These are phyloP conservation scores for Prietella phreatophila DNA, from an alignment of 2,113 vertebrate genomes.

Conservation along the genomic window DNA sequence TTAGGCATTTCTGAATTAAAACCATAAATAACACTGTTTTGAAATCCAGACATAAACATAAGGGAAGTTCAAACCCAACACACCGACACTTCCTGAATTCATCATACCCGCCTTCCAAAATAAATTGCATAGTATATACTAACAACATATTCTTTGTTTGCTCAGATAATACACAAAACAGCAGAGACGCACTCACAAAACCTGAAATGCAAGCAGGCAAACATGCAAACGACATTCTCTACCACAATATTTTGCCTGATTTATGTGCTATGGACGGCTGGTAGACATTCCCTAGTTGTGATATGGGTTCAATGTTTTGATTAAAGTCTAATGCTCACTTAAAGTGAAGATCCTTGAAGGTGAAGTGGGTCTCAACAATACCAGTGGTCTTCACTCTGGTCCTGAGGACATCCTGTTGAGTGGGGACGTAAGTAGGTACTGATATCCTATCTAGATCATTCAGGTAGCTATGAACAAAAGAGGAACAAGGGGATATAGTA, in stretches of 20 bases:
- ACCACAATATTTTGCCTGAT: constrained; percentile 5
- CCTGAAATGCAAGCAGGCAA: not conserved
- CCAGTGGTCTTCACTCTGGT: constrained; percentile 98
- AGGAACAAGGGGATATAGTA: constrained; percentile 36
- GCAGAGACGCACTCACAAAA: not conserved
- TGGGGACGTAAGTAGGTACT: constrained; percentile 88
- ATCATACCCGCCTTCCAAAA: constrained; percentile 14
- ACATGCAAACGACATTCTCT: constrained; percentile 18
- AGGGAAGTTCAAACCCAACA: constrained; percentile 1
- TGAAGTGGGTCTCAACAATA: constrained; percentile 98
- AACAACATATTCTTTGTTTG: constrained; percentile 15
- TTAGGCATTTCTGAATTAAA: not conserved
- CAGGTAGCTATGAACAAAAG: constrained; percentile 80
- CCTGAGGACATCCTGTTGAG: constrained; percentile 95
- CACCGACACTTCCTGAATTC: not conserved
- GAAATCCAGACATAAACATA: not conserved
- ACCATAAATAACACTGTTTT: constrained; percentile 1
- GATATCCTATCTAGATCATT: constrained; percentile 98
- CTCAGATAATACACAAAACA: constrained; percentile 23
- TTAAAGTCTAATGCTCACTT: constrained; percentile 79
- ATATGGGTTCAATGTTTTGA: not conserved
- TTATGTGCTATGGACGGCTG: not conserved
- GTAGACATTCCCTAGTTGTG: not conserved
- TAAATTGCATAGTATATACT: constrained; percentile 20
- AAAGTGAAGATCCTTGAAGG: constrained; percentile 99